phyloP scores from a whole-genome alignment of 1,140 invertebrate genomes.

The Bombus sylvicola region DNA sequence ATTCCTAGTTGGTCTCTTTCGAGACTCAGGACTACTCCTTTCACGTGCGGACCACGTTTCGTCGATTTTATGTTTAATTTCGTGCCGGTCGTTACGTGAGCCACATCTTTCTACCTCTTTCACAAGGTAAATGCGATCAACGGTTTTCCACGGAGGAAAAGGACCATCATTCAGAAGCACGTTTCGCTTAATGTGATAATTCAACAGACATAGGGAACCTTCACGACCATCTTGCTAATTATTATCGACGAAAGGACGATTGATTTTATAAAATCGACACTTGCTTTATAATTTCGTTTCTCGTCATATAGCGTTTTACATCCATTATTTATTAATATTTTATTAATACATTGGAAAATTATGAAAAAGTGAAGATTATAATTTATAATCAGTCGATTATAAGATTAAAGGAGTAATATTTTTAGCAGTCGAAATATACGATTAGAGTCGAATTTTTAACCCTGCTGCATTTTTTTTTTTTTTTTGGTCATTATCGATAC shows the following conservation, averaged over 20 bases:
- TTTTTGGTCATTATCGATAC: too few species aligned
- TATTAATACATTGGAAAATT: too few species aligned
- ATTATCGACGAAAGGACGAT: conserved; percentile 32
- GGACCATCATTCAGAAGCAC: conserved; percentile 58
- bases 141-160: conserved; percentile 8
- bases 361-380: too few species aligned
- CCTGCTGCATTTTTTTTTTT: too few species aligned
- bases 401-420: too few species aligned
- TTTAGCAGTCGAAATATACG: too few species aligned
- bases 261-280: conserved; percentile 25
- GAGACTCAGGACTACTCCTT: neutral
- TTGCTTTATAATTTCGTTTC: neutral
- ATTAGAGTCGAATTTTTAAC: too few species aligned
- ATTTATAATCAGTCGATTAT: too few species aligned
- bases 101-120: conserved; percentile 34
- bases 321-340: too few species aligned
- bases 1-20: neutral
- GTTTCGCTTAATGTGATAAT: conserved; percentile 57
- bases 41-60: conserved; percentile 48
- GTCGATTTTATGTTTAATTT: conserved; percentile 65
- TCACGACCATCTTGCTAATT: conserved; percentile 49
- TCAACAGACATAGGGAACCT: conserved; percentile 50
- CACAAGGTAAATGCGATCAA: conserved; percentile 21
- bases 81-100: conserved; percentile 47
- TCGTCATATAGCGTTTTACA: neutral